Percentiles rank a stretch among this genome's conserved stretches.
phyloP scores from a whole-genome alignment of 2,797 vertebrate genomes.

The Coluber constrictor region DNA sequence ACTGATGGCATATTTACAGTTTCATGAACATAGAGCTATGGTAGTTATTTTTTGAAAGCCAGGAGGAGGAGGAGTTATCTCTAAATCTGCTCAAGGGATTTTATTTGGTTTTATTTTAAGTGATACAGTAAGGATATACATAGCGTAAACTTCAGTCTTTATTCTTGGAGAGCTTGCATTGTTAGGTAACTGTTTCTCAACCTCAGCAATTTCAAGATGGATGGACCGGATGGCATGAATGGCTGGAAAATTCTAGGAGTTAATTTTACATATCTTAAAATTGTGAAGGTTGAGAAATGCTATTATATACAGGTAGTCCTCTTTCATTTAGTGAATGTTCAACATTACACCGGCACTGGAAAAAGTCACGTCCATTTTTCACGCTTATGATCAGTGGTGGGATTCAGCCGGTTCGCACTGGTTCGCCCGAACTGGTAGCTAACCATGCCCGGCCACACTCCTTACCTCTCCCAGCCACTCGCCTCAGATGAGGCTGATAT shows the following conservation, averaged over 20 bases:
- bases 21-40: conserved; percentile 55
- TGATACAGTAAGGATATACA: conserved; percentile 49
- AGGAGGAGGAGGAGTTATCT: conserved; percentile 63
- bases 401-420: too few species aligned
- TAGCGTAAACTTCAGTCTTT: conserved; percentile 46
- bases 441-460: too few species aligned
- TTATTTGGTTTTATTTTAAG: conserved; percentile 3
- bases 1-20: conserved; percentile 62
- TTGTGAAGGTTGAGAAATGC: background rate
- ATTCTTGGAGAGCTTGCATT: conserved; percentile 38
- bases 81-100: conserved; percentile 52
- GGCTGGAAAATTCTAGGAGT: background rate
- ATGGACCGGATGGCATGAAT: background rate
- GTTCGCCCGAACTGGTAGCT: too few species aligned
- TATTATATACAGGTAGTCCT: background rate
- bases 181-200: conserved; percentile 19
- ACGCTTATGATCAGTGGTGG: too few species aligned
- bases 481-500: too few species aligned
- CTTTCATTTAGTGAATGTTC: background rate
- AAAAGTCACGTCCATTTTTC: background rate
- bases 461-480: too few species aligned
- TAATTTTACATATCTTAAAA: background rate
- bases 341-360: background rate
- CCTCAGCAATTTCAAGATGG: background rate
- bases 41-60: conserved; percentile 63